Percentiles rank a stretch among this genome's conserved stretches.
Evolutionary conservation across 2,888 invertebrate species (phyloP).

Genomic region (Lycophotia porphyrea): DNA sequence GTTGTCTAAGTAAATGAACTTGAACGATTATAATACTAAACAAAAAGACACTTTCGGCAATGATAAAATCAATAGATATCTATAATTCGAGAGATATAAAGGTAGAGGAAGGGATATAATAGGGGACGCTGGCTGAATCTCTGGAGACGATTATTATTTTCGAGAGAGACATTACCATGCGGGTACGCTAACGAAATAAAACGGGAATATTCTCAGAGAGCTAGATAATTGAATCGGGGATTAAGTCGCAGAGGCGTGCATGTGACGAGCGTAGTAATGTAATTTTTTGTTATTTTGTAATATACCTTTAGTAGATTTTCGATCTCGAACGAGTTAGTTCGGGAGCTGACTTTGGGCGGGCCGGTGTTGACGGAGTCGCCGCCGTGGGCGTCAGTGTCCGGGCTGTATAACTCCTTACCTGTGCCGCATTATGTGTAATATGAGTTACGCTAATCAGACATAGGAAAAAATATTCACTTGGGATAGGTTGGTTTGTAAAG

Average conservation of each 20-base stretch:
- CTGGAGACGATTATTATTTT: slow-evolving; percentile 79
- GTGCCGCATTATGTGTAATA: slow-evolving; percentile 54
- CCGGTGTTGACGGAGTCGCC: slow-evolving; percentile 80
- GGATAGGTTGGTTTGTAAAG: background rate
- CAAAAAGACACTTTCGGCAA: slow-evolving; percentile 42
- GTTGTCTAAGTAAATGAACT: slow-evolving; percentile 15
- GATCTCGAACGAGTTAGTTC: slow-evolving; percentile 98
- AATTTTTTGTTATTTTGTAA: slow-evolving; percentile 57
- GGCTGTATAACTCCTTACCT: slow-evolving; percentile 94
- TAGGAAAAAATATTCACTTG: background rate
- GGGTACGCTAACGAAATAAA: slow-evolving; percentile 79
- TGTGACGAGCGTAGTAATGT: slow-evolving; percentile 69
- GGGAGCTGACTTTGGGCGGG: slow-evolving; percentile 92
- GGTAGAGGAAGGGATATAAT: slow-evolving; percentile 70
- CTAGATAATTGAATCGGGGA: slow-evolving; percentile 79
- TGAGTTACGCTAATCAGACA: slow-evolving; percentile 14
- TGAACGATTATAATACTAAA: slow-evolving; percentile 34
- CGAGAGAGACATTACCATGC: slow-evolving; percentile 79
- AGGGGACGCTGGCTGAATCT: slow-evolving; percentile 68
- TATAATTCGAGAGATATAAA: slow-evolving; percentile 57
- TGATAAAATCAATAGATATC: slow-evolving; percentile 68
- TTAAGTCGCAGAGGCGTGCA: slow-evolving; percentile 73
- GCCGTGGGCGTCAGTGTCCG: slow-evolving; percentile 88
- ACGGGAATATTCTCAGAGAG: slow-evolving; percentile 73
- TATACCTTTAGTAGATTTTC: slow-evolving; percentile 96